Evolutionary conservation across 1,140 invertebrate species (phyloP).

Genomic region (Hyposmocoma kahamanoa): DNA sequence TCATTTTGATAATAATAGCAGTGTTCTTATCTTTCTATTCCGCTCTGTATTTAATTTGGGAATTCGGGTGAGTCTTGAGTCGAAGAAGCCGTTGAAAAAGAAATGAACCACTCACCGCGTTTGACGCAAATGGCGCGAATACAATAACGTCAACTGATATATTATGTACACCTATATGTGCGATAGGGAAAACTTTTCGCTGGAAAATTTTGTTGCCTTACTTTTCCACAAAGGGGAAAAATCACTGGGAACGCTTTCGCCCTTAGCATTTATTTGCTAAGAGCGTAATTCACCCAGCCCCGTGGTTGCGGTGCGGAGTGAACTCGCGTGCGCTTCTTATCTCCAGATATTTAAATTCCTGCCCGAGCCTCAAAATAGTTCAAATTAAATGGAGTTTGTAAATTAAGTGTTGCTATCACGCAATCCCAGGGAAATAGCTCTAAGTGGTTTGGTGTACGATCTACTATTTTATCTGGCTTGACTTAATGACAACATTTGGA

Average conservation of each 20-base stretch:
- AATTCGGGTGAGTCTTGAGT: neutral
- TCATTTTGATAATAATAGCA: too few relatives aligned
- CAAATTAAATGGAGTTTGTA: constrained; percentile 71
- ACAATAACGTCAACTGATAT: neutral
- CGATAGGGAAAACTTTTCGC: neutral
- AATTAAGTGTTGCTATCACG: constrained; percentile 72
- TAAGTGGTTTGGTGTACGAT: constrained; percentile 57
- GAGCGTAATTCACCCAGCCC: constrained; percentile 45
- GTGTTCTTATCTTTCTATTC: too few relatives aligned
- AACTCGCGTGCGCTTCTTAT: constrained; percentile 64
- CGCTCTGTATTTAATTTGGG: neutral
- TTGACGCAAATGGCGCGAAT: neutral
- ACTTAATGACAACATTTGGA: constrained; percentile 33
- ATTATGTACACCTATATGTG: constrained; percentile 1
- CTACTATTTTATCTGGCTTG: constrained; percentile 43
- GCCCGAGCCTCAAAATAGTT: constrained; percentile 69
- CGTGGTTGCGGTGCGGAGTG: constrained; percentile 22
- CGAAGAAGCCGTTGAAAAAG: neutral
- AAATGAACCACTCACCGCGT: constrained; percentile 1
- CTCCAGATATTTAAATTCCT: constrained; percentile 70
- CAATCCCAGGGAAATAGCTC: constrained; percentile 61
- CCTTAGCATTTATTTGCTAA: constrained; percentile 40
- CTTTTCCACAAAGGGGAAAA: constrained; percentile 7
- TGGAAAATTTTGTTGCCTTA: neutral
- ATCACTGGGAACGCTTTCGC: constrained; percentile 17